phyloP scores from a whole-genome alignment of 2,888 invertebrate species.

The Lutraria lutraria region DNA sequence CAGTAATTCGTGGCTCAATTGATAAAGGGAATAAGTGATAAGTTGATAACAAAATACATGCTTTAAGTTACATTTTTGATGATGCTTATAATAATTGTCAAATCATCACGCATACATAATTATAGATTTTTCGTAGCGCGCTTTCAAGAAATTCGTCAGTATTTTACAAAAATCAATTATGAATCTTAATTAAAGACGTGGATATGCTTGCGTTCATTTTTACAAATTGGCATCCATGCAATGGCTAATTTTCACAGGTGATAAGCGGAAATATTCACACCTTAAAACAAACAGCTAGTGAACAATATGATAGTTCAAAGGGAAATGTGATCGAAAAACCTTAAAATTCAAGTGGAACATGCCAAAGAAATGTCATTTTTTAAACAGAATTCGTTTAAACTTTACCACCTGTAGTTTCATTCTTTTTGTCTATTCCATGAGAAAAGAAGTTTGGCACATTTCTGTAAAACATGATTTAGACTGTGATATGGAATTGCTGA shows the following conservation, averaged over 20 bases:
- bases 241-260: not conserved
- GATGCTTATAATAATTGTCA: too few species aligned
- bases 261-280: not conserved
- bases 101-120: too few species aligned
- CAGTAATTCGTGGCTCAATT: too few species aligned
- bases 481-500: too few species aligned
- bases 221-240: not conserved
- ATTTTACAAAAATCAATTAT: too few species aligned
- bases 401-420: constrained; percentile 9
- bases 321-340: constrained; percentile 8
- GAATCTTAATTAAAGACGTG: too few species aligned
- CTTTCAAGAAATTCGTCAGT: too few species aligned
- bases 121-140: too few species aligned
- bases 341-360: not conserved
- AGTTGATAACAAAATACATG: too few species aligned
- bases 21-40: too few species aligned
- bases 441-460: not conserved
- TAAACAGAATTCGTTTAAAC: not conserved
- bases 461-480: too few species aligned
- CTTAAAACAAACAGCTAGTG: not conserved
- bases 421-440: not conserved
- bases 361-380: constrained; percentile 11
- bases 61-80: too few species aligned
- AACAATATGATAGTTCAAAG: constrained; percentile 3
- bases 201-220: not conserved